These are phyloP conservation scores for Conchocele bisecta DNA, from an alignment of 2,888 invertebrate genomes.

Conservation along the genomic window DNA sequence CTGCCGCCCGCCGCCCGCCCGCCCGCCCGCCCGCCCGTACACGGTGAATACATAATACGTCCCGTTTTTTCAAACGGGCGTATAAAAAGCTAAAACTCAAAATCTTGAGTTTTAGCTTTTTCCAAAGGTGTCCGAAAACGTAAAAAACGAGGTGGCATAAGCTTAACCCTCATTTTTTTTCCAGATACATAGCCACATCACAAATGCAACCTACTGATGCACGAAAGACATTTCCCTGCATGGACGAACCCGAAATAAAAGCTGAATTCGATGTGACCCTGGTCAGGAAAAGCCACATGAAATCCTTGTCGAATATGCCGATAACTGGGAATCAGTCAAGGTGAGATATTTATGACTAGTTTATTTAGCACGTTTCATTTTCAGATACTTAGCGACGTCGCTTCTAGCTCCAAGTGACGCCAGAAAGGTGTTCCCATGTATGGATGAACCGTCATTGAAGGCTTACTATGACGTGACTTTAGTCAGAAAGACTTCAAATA, in stretches of 20 bases:
- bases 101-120: too few relatives aligned
- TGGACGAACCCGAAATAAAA: slow-evolving; percentile 94
- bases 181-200: slow-evolving; percentile 89
- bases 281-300: slow-evolving; percentile 81
- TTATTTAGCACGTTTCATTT: neutral
- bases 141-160: too few relatives aligned
- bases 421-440: slow-evolving; percentile 95
- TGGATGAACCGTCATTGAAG: slow-evolving; percentile 94
- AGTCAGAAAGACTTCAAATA: slow-evolving; percentile 81
- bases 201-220: slow-evolving; percentile 95
- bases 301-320: slow-evolving; percentile 73
- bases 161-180: too few relatives aligned
- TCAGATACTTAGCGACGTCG: slow-evolving; percentile 1
- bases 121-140: too few relatives aligned
- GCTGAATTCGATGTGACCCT: slow-evolving; percentile 91
- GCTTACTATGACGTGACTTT: slow-evolving; percentile 91
- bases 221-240: slow-evolving; percentile 95
- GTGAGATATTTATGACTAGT: too few relatives aligned
- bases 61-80: too few relatives aligned
- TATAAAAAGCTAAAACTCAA: too few relatives aligned
- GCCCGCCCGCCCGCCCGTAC: too few relatives aligned
- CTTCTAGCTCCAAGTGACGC: slow-evolving; percentile 85
- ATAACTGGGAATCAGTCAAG: slow-evolving; percentile 27
- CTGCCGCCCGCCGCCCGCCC: too few relatives aligned
- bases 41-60: too few relatives aligned